Conservation (phyloP, 2,888 invertebrate genomes). For the Ommatoiulus sabulosus region DNA sequence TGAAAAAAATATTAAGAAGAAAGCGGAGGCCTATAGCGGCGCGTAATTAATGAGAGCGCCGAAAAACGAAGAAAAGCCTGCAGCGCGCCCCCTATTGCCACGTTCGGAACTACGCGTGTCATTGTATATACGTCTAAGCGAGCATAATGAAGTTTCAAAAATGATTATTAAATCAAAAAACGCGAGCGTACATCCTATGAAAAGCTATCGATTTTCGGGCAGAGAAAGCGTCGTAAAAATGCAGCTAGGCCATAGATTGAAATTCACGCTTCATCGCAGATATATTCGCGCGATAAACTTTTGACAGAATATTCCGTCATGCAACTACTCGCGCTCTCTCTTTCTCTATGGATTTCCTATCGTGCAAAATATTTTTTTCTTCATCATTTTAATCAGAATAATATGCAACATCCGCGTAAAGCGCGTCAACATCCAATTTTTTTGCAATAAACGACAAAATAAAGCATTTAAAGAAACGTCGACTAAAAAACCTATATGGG, state of each 20-base stretch:
- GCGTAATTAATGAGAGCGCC: not conserved
- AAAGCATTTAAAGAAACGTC: not conserved
- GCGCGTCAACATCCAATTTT: not conserved
- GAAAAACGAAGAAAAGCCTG: not conserved
- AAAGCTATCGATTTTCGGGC: slow-evolving; percentile 2
- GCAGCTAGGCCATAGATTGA: slow-evolving; percentile 18
- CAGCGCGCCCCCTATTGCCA: not conserved
- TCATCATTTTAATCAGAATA: not conserved
- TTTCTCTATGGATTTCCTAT: slow-evolving; percentile 11
- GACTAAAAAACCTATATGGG: not conserved
- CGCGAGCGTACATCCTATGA: not conserved
- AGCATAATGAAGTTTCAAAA: slow-evolving; percentile 20
- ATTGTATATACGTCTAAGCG: not conserved
- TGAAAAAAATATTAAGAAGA: not conserved
- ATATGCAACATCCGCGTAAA: not conserved
- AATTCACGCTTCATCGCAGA: slow-evolving; percentile 34
- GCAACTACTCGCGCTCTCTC: not conserved
- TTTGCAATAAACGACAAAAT: not conserved
- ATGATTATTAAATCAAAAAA: not conserved
- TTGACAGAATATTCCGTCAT: not conserved
- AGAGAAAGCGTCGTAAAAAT: not conserved
- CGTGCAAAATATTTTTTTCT: not conserved
- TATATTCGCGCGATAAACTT: not conserved
- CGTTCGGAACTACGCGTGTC: not conserved
- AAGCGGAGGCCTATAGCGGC: not conserved